Conservation (phyloP, 2,888 invertebrate genomes). For the Serripes groenlandicus region DNA sequence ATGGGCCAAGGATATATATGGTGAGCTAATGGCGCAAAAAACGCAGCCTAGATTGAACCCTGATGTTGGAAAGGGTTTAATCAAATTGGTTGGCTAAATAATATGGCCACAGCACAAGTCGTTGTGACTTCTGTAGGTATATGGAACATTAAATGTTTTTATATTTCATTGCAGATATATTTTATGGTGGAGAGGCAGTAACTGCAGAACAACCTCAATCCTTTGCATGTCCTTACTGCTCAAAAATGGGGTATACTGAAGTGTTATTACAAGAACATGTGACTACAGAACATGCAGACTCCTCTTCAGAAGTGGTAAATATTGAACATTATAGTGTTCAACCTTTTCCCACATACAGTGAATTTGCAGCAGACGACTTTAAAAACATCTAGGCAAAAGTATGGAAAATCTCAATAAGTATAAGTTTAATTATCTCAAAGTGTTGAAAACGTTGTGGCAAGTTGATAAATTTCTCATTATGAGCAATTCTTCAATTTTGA, state of each 20-base stretch:
- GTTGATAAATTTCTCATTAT: not conserved
- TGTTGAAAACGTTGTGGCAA: not conserved
- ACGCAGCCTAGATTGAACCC: too few relatives aligned
- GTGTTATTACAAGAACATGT: slow-evolving; percentile 91
- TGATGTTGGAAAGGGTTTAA: too few relatives aligned
- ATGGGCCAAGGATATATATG: too few relatives aligned
- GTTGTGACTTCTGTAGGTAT: too few relatives aligned
- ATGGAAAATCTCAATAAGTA: too few relatives aligned
- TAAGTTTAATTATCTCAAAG: too few relatives aligned
- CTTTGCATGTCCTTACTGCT: slow-evolving; percentile 99
- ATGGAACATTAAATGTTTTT: too few relatives aligned
- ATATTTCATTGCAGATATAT: slow-evolving; percentile 92
- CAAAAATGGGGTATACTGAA: slow-evolving; percentile 98
- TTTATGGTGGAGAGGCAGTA: slow-evolving; percentile 97
- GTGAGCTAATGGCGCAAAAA: too few relatives aligned
- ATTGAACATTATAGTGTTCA: not conserved
- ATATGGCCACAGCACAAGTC: too few relatives aligned
- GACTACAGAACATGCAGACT: slow-evolving; percentile 95
- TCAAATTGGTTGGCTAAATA: too few relatives aligned
- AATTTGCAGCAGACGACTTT: not conserved
- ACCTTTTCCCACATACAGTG: too few relatives aligned
- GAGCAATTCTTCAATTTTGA: not conserved
- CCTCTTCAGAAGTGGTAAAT: slow-evolving; percentile 94
- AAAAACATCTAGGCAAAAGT: too few relatives aligned
- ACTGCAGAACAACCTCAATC: slow-evolving; percentile 96